phyloP scores from a whole-genome alignment of 2,888 invertebrate genomes.

The Tortrix viridana region DNA sequence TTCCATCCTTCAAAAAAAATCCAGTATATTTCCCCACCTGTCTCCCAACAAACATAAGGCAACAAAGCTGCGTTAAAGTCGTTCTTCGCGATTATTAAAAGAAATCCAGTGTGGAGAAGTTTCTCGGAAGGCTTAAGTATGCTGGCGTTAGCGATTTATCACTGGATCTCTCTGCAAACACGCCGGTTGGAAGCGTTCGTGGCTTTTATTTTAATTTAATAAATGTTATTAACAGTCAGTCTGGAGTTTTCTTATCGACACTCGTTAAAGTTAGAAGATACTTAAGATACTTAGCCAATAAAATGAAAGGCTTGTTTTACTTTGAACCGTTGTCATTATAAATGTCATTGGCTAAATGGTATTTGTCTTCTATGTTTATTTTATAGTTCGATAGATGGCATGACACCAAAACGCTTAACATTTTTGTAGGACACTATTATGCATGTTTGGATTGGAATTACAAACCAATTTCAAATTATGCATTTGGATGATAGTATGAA shows the following conservation, averaged over 20 bases:
- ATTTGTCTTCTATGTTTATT: too few relatives aligned
- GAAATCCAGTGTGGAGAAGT: slow-evolving; percentile 55
- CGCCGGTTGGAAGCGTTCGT: neutral
- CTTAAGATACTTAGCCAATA: too few relatives aligned
- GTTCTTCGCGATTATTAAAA: slow-evolving; percentile 51
- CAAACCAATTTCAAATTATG: too few relatives aligned
- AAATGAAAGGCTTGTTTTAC: too few relatives aligned
- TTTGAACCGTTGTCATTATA: too few relatives aligned
- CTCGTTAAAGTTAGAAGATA: neutral
- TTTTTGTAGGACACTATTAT: too few relatives aligned
- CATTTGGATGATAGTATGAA: too few relatives aligned
- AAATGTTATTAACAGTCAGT: neutral
- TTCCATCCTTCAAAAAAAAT: neutral
- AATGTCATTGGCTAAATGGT: too few relatives aligned
- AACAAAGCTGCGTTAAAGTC: slow-evolving; percentile 34
- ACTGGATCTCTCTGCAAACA: slow-evolving; percentile 42
- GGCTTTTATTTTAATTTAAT: slow-evolving; percentile 3
- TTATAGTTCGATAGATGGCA: too few relatives aligned
- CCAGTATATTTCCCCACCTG: slow-evolving; percentile 1
- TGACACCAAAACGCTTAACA: too few relatives aligned
- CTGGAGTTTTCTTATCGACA: neutral
- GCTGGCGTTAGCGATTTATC: slow-evolving; percentile 47
- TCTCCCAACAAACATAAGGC: slow-evolving; percentile 34
- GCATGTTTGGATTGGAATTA: too few relatives aligned
- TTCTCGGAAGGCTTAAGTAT: slow-evolving; percentile 55